A percentile compares a stretch with the other conserved stretches of the same genome.
Conservation (phyloP, 2,888 invertebrate genomes). For the Eupithecia inturbata region DNA sequence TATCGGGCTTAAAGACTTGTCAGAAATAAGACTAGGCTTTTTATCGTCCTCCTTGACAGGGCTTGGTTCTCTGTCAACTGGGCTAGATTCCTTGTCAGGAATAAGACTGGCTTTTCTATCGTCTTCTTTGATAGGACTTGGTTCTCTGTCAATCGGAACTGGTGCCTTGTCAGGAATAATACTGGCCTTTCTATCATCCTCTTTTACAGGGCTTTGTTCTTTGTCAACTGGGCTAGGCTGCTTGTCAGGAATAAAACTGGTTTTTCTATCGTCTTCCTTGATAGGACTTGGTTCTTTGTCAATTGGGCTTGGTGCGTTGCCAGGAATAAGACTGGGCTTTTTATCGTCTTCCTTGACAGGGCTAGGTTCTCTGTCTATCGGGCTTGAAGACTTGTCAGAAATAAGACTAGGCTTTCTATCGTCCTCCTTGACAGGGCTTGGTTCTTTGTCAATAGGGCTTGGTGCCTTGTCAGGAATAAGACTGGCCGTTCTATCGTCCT, state of each 20-base stretch:
- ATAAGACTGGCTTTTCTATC: conserved; percentile 25
- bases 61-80: conserved; percentile 34
- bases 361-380: not conserved
- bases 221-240: conserved; percentile 4
- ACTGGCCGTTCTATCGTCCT: conserved; percentile 19
- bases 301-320: not conserved
- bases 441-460: not conserved
- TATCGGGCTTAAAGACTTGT: conserved; percentile 13
- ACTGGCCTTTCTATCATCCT: conserved; percentile 26
- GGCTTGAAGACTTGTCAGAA: not conserved
- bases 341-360: not conserved
- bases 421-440: conserved; percentile 1
- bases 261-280: conserved; percentile 26
- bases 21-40: too few relatives aligned
- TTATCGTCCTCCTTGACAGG: too few relatives aligned
- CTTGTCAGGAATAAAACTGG: conserved; percentile 5
- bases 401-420: conserved; percentile 8
- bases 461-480: conserved; percentile 24
- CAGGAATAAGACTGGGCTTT: not conserved
- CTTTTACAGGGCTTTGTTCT: conserved; percentile 6
- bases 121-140: conserved; percentile 18
- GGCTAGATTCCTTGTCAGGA: conserved; percentile 30
- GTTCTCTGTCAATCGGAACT: not conserved
- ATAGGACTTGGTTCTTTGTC: not conserved
- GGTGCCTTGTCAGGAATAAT: conserved; percentile 14